These are phyloP conservation scores for Oryzaephilus surinamensis DNA, from an alignment of 1,140 invertebrate species.

Conservation along the genomic window DNA sequence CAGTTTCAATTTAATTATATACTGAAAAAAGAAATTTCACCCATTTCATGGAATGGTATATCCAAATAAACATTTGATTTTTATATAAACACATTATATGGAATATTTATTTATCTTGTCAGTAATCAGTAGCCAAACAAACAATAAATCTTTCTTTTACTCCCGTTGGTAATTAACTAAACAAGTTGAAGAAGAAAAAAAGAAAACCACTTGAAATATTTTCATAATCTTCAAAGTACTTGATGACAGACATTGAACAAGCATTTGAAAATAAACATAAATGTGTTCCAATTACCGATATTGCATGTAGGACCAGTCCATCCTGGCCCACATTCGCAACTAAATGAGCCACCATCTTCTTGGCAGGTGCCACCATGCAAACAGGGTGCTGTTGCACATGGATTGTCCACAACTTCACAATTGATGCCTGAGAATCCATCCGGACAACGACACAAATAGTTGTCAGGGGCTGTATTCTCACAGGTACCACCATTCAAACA, in stretches of 20 bases:
- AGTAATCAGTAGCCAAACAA: too few species aligned
- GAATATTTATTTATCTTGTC: too few species aligned
- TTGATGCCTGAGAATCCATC: slow-evolving; percentile 84
- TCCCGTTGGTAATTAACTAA: too few species aligned
- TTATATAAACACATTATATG: too few species aligned
- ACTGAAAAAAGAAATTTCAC: too few species aligned
- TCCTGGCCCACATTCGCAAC: slow-evolving; percentile 75
- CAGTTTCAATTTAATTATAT: too few species aligned
- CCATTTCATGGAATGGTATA: too few species aligned
- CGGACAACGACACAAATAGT: slow-evolving; percentile 83
- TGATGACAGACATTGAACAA: background rate
- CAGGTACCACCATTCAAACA: slow-evolving; percentile 93
- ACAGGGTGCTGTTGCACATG: slow-evolving; percentile 82
- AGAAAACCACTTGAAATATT: too few species aligned
- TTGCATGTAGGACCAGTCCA: slow-evolving; percentile 76
- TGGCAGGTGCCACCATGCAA: slow-evolving; percentile 73
- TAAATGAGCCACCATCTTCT: slow-evolving; percentile 43
- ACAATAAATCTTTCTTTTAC: too few species aligned
- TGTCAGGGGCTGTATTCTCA: slow-evolving; percentile 86
- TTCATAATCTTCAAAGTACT: slow-evolving; percentile 1
- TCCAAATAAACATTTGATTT: too few species aligned
- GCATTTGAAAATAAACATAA: background rate
- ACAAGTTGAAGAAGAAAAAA: too few species aligned
- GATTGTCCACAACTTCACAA: slow-evolving; percentile 85
- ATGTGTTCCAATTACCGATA: slow-evolving; percentile 41